A percentile compares a stretch with the other conserved stretches of the same genome.
phyloP scores from a whole-genome alignment of 1,140 invertebrate genomes.

The Neuroterus valhalla region DNA sequence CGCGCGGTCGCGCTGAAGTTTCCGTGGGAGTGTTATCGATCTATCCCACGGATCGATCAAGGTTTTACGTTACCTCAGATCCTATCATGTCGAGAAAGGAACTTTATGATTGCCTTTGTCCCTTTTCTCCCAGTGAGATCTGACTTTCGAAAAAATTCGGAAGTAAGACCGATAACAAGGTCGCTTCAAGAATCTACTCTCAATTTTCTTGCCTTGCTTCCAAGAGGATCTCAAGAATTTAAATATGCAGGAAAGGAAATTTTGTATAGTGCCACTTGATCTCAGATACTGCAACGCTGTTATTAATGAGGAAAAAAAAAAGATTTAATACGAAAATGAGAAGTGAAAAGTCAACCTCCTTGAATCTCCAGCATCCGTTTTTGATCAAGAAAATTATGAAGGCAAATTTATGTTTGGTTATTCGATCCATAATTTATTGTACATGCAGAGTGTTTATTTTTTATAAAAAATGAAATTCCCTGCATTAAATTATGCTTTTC shows the following conservation, averaged over 20 bases:
- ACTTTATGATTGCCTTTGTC: conserved; percentile 28
- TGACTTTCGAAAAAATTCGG: conserved; percentile 2
- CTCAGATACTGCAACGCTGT: neutral
- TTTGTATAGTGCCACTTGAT: neutral
- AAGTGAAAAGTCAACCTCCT: too few species aligned
- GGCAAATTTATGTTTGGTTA: too few species aligned
- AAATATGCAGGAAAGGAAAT: neutral
- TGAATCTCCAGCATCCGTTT: too few species aligned
- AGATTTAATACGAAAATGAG: too few species aligned
- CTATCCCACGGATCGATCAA: conserved; percentile 66
- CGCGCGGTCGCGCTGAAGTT: conserved; percentile 51
- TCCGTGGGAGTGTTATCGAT: conserved; percentile 64
- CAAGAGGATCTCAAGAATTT: neutral
- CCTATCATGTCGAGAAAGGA: conserved; percentile 52
- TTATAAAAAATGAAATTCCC: too few species aligned
- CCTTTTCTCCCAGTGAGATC: neutral
- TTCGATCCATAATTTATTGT: too few species aligned
- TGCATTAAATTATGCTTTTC: too few species aligned
- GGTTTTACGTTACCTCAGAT: conserved; percentile 56
- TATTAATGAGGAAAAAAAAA: too few species aligned
- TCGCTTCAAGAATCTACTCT: neutral
- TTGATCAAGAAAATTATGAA: too few species aligned
- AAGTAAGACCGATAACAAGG: conserved; percentile 10
- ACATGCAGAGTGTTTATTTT: too few species aligned
- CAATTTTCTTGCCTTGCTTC: neutral